phyloP scores from a whole-genome alignment of 2,888 invertebrate species.

The Branchellion lobata region DNA sequence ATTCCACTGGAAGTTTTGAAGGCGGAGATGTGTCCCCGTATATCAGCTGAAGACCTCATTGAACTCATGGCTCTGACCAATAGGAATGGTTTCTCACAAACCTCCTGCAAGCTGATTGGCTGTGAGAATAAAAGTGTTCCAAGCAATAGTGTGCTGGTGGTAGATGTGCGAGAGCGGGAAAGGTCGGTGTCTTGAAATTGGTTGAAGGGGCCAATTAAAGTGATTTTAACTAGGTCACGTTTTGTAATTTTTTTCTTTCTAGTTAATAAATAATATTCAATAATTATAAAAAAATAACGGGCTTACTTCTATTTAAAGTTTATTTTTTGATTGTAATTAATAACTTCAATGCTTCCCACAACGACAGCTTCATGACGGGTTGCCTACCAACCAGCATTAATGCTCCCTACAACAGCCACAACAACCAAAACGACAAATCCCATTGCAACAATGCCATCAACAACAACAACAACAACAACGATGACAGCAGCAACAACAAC shows the following conservation, averaged over 20 bases:
- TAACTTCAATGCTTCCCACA: no score
- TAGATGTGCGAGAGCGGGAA: not conserved
- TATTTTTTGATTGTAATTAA: no score
- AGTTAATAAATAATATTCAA: not conserved
- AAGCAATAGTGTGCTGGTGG: not conserved
- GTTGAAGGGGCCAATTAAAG: not conserved
- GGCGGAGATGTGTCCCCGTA: conserved; percentile 76
- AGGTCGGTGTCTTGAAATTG: not conserved
- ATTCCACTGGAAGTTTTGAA: conserved; percentile 73
- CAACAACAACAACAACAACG: not conserved
- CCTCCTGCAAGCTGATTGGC: conserved; percentile 1
- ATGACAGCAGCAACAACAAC: not conserved
- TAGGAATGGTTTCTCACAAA: not conserved
- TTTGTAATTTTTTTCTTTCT: not conserved
- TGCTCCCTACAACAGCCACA: conserved; percentile 69
- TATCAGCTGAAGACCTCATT: conserved; percentile 81
- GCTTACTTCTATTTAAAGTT: no score
- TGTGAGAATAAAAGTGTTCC: not conserved
- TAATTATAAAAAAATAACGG: not conserved
- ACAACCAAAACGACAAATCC: conserved; percentile 68
- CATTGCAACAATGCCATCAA: conserved; percentile 70
- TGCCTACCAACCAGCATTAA: conserved; percentile 80
- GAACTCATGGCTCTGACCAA: conserved; percentile 68
- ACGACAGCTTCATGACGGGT: conserved; percentile 74
- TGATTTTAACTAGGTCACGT: not conserved